Percentiles rank a stretch among this genome's conserved stretches.
Conservation (phyloP, 2,888 invertebrate genomes). For the Hydriomena furcata region DNA sequence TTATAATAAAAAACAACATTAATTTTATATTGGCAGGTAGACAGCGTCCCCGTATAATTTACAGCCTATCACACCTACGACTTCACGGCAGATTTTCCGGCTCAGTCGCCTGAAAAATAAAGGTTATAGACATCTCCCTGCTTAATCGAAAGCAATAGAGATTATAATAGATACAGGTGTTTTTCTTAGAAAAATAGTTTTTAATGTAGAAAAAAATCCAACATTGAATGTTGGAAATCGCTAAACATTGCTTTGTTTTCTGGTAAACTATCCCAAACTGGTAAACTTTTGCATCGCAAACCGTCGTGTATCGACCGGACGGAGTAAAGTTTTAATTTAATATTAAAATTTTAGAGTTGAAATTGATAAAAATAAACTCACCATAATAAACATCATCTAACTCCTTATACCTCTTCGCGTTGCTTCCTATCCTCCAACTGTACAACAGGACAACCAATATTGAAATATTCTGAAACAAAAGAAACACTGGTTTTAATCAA, state of each 20-base stretch:
- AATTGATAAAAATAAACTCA: too few relatives aligned
- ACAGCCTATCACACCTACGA: constrained; percentile 22
- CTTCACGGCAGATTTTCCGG: constrained; percentile 32
- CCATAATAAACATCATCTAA: constrained; percentile 91
- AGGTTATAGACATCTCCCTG: constrained; percentile 10
- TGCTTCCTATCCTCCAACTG: constrained; percentile 89
- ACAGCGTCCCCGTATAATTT: constrained; percentile 18
- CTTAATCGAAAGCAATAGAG: neutral
- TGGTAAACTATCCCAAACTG: neutral
- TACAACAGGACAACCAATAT: constrained; percentile 89
- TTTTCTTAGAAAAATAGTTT: neutral
- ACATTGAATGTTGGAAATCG: neutral
- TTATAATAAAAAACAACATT: neutral
- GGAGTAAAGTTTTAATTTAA: neutral
- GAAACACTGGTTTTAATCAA: neutral
- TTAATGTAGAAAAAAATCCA: neutral
- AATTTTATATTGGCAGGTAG: constrained; percentile 12
- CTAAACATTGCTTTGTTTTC: neutral
- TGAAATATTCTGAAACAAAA: constrained; percentile 88
- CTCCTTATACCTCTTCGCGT: constrained; percentile 86
- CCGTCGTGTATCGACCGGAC: neutral
- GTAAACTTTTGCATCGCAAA: neutral
- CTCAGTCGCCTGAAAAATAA: constrained; percentile 32
- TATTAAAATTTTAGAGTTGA: too few relatives aligned
- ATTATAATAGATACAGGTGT: neutral